Conservation (phyloP, 2,888 invertebrate genomes). For the Hypomecis atomaria region DNA sequence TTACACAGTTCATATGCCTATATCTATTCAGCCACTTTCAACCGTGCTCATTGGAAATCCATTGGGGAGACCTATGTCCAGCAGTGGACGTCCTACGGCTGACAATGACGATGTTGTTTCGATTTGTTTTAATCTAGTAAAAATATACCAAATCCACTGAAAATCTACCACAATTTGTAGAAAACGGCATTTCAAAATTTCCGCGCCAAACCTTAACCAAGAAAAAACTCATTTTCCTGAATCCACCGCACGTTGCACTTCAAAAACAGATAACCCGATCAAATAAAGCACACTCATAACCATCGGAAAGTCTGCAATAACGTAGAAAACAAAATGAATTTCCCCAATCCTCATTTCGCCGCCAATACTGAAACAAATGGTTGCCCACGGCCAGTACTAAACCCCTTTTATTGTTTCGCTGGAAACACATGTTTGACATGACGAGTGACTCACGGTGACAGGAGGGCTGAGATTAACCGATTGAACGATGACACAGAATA, state of each 20-base stretch:
- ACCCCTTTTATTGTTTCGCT: conserved; percentile 31
- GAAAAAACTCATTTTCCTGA: background rate
- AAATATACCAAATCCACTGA: too few relatives aligned
- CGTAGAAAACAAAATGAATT: conserved; percentile 23
- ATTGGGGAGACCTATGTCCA: too few relatives aligned
- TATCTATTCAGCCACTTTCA: too few relatives aligned
- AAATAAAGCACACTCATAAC: conserved; percentile 8
- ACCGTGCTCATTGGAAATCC: too few relatives aligned
- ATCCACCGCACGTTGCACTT: background rate
- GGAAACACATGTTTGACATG: conserved; percentile 29
- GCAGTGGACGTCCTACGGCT: too few relatives aligned
- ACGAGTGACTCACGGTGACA: conserved; percentile 21
- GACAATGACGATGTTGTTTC: too few relatives aligned
- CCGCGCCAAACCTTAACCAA: background rate
- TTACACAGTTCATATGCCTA: too few relatives aligned
- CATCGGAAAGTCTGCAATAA: conserved; percentile 12
- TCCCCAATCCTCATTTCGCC: conserved; percentile 19
- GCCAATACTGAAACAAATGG: conserved; percentile 30
- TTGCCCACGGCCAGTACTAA: conserved; percentile 28
- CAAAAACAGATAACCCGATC: conserved; percentile 4
- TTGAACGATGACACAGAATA: background rate
- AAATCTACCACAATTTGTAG: too few relatives aligned
- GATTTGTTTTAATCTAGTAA: too few relatives aligned
- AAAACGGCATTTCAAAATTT: too few relatives aligned
- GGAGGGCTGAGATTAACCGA: conserved; percentile 18